A percentile compares a stretch with the other conserved stretches of the same genome.
phyloP scores from a whole-genome alignment of 1,140 invertebrate genomes.

The Bombus turneri region DNA sequence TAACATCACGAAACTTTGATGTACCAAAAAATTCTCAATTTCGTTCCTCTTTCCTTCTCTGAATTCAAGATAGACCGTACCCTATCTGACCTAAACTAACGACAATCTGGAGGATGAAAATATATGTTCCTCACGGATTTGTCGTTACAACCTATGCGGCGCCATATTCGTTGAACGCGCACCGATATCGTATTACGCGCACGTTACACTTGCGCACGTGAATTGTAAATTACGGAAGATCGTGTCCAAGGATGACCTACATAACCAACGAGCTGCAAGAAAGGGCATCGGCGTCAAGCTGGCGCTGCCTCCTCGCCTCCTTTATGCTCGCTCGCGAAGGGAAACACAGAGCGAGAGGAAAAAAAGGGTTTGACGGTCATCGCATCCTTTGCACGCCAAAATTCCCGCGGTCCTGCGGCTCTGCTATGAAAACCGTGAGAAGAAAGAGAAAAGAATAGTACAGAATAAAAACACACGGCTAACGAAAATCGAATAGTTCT shows the following conservation, averaged over 20 bases:
- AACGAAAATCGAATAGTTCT: slow-evolving; percentile 40
- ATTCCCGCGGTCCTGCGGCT: slow-evolving; percentile 70
- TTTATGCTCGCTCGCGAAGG: slow-evolving; percentile 60
- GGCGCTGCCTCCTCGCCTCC: slow-evolving; percentile 52
- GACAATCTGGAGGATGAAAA: background rate
- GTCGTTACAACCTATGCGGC: slow-evolving; percentile 17
- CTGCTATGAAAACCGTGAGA: slow-evolving; percentile 73
- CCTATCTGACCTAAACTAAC: background rate
- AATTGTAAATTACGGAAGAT: slow-evolving; percentile 75
- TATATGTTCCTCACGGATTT: slow-evolving; percentile 24
- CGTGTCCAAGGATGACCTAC: slow-evolving; percentile 78
- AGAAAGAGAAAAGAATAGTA: slow-evolving; percentile 47
- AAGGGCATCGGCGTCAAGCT: slow-evolving; percentile 72
- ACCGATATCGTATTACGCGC: slow-evolving; percentile 61
- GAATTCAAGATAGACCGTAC: background rate
- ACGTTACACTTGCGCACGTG: slow-evolving; percentile 62
- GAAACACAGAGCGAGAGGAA: slow-evolving; percentile 58
- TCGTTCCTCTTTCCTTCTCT: background rate
- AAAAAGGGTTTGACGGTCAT: slow-evolving; percentile 74
- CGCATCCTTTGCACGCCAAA: slow-evolving; percentile 73
- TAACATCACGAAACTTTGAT: background rate
- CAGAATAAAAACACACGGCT: background rate
- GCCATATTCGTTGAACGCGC: slow-evolving; percentile 15
- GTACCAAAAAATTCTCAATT: background rate
- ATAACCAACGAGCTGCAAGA: slow-evolving; percentile 76